A percentile compares a stretch with the other conserved stretches of the same genome.
Conservation (phyloP, 2,888 invertebrate genomes). For the Andrena hattorfiana region DNA sequence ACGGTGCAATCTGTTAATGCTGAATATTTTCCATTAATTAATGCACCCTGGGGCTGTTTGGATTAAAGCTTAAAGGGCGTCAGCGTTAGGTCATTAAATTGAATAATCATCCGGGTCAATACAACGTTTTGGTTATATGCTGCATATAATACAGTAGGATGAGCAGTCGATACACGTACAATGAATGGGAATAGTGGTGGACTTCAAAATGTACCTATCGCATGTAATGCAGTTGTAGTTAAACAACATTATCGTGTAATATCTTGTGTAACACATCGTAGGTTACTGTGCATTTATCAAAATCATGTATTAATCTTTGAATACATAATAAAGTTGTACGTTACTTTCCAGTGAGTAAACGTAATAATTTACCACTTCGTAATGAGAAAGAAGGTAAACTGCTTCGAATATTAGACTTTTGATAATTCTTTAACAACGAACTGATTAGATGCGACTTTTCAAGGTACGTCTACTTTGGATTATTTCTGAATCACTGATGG, state of each 20-base stretch:
- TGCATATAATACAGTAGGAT: conserved; percentile 32
- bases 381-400: neutral
- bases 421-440: neutral
- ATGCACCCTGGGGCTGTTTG: neutral
- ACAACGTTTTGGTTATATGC: conserved; percentile 17
- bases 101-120: conserved; percentile 76
- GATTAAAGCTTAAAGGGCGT: conserved; percentile 56
- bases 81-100: conserved; percentile 76
- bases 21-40: too few relatives aligned
- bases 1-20: too few relatives aligned
- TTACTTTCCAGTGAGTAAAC: neutral
- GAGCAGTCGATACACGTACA: conserved; percentile 20
- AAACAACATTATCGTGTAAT: conserved; percentile 6
- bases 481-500: too few relatives aligned
- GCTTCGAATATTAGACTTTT: neutral
- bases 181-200: conserved; percentile 38
- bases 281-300: neutral
- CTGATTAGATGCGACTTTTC: neutral
- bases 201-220: conserved; percentile 47
- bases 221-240: conserved; percentile 1
- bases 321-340: neutral
- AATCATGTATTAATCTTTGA: neutral
- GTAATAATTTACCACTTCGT: neutral
- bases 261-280: neutral
- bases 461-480: too few relatives aligned